Evolutionary conservation across 2,888 invertebrate genomes (phyloP), one percentile per base, ranked within the genome.

Genomic region (Apodemia hepburni): DNA sequence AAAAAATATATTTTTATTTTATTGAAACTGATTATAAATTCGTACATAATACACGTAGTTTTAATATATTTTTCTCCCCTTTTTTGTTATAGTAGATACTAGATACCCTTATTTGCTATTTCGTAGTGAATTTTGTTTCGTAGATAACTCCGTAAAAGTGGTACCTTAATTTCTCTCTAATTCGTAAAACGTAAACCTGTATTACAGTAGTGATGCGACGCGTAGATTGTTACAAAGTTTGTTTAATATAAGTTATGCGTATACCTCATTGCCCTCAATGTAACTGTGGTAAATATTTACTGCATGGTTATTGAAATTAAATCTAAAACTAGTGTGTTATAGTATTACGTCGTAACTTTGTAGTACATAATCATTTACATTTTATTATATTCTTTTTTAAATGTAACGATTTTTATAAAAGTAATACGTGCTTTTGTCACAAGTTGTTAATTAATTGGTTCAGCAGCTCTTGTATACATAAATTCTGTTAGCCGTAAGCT

Each of bases 141-240:
- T 71, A 69, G 68, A 69, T 74, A 73, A 79, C 80, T 80, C 81
- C 78, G 77, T 81, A 73, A 82, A 88, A 87, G 88, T 89, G 88
- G 88, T 89, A 87, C 82, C 77, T 75, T 89, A 89, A 88, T 87
- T 87, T 89, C 88, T 89, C 88, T 81, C 72, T 79, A 79, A 77
- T 77, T 72, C 75, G 73, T 61, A 76, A 74, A 71, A 45, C 61
- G 54, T 54, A 12, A 22, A 22, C 60, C 15, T 51, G 7, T 22
- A 18, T 27, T 18, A 45, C 18, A 49, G 35, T 61, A 38, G 22
- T 22, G 38, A 12, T 49, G 29, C 61, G 47, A 49, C 35, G 57
- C 60, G 58, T 66, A 65, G 65, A 58, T 7, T 60, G 58, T 42
- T 54, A 57, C 54, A 22, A 33, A 35, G 70, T 81, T 83, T 85